Evolutionary conservation across 2,113 vertebrate genomes (phyloP).

Genomic region (Tyrannus savana): DNA sequence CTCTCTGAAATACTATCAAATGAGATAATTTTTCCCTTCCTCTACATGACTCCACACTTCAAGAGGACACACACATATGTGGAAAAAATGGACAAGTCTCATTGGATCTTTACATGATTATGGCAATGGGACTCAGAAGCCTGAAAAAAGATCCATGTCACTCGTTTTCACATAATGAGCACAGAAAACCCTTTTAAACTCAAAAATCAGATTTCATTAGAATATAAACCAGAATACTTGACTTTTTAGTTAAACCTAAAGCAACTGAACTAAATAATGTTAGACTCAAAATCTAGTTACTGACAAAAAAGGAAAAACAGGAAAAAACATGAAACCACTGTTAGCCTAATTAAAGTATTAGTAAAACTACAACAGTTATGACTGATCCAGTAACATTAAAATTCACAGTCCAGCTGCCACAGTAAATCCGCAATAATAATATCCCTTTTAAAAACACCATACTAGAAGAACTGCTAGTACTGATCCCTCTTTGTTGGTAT

Average conservation of each 20-base stretch:
- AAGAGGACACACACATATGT: accelerated
- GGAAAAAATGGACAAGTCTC: background rate
- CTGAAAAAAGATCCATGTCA: background rate
- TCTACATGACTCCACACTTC: background rate
- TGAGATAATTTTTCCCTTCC: background rate
- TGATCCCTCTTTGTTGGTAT: background rate
- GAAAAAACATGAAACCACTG: background rate
- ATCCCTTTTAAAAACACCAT: background rate
- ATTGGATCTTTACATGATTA: background rate
- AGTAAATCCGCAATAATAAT: background rate
- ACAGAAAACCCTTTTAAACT: background rate
- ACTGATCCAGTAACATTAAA: background rate
- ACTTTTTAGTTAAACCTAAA: background rate
- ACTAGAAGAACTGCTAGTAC: background rate
- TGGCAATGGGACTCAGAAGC: background rate
- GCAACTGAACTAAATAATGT: background rate
- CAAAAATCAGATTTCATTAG: background rate
- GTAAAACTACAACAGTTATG: background rate
- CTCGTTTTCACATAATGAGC: background rate
- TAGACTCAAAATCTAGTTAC: background rate
- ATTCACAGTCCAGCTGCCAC: background rate
- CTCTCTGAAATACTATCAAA: background rate
- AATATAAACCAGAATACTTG: background rate
- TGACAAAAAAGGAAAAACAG: background rate
- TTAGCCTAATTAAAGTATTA: background rate